A percentile compares a stretch with the other conserved stretches of the same genome.
Evolutionary conservation across 2,888 invertebrate species (phyloP).

Genomic region (Zygothrica quintamaculata): DNA sequence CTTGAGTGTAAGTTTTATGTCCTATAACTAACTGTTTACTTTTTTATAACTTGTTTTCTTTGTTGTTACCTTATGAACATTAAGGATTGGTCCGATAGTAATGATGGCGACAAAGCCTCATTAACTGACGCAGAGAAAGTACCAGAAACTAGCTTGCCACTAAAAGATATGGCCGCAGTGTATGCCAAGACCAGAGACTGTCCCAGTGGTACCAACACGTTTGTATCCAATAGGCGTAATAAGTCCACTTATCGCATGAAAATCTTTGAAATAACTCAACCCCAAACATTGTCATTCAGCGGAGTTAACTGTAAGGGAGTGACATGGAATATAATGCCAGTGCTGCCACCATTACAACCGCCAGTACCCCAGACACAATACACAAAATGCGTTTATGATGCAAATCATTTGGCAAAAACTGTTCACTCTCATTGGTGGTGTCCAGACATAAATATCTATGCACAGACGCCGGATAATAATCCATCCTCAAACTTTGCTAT

Average conservation of each 20-base stretch:
- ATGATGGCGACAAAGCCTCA: not conserved
- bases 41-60: conserved; percentile 1
- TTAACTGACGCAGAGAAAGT: not conserved
- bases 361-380: conserved; percentile 51
- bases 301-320: not conserved
- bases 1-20: conserved; percentile 74
- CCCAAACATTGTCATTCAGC: not conserved
- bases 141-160: conserved; percentile 1
- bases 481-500: conserved; percentile 84
- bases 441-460: conserved; percentile 69
- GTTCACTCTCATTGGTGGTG: conserved; percentile 85
- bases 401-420: conserved; percentile 77
- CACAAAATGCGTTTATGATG: conserved; percentile 39
- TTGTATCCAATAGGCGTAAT: not conserved
- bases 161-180: conserved; percentile 1
- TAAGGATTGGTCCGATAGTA: conserved; percentile 83
- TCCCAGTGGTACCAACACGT: not conserved
- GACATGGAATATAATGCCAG: conserved; percentile 6
- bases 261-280: conserved; percentile 15
- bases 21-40: not conserved
- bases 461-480: conserved; percentile 77
- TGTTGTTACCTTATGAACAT: no score
- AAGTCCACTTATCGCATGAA: no score
- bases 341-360: conserved; percentile 12
- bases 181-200: conserved; percentile 14